Conservation (phyloP, 2,888 invertebrate genomes). For the Julus scanicus region DNA sequence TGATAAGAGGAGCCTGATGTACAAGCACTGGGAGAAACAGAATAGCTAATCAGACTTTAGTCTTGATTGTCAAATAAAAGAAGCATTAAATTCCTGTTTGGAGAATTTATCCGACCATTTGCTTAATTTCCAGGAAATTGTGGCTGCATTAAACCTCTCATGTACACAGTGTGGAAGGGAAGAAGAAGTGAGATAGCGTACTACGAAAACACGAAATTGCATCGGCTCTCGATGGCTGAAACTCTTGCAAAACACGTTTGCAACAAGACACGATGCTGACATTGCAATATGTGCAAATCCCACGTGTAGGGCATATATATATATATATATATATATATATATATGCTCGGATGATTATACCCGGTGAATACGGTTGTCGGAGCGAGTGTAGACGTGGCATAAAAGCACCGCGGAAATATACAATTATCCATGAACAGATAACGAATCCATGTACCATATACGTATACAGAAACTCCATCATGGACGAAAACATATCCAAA, state of each 20-base stretch:
- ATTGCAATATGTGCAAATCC: background rate
- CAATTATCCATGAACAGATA: conserved; percentile 13
- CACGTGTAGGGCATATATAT: conserved; percentile 12
- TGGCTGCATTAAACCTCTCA: conserved; percentile 36
- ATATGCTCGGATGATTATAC: background rate
- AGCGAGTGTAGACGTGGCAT: too few species aligned
- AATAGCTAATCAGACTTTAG: conserved; percentile 49
- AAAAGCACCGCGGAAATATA: background rate
- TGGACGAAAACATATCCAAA: too few species aligned
- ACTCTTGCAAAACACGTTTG: background rate
- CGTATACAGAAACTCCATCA: background rate
- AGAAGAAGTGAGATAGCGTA: background rate
- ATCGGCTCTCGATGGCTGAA: background rate
- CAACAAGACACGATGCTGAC: background rate
- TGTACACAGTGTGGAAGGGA: background rate
- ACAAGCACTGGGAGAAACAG: background rate
- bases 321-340: too few species aligned
- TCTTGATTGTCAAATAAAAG: conserved; percentile 47
- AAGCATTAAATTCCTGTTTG: conserved; percentile 47
- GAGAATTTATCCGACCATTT: conserved; percentile 41
- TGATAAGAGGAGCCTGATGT: background rate
- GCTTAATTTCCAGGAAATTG: conserved; percentile 52
- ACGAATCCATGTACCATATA: background rate
- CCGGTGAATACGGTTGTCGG: background rate
- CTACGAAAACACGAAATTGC: background rate